Conservation (phyloP, 2,888 invertebrate species). For the Gastrophysa polygoni region DNA sequence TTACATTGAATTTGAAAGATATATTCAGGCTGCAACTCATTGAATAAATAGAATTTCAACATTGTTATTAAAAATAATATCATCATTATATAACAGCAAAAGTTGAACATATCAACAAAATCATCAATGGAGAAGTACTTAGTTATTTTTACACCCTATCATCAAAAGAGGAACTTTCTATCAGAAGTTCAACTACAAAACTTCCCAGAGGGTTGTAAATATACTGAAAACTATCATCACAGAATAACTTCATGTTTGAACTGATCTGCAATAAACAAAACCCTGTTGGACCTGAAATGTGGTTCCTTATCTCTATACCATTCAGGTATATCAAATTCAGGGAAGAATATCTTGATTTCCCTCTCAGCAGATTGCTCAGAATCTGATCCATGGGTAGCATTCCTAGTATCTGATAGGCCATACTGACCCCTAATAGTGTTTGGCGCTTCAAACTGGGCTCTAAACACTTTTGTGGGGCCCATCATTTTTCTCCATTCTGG, state of each 20-base stretch:
- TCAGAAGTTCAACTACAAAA: too few relatives aligned
- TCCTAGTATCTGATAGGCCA: conserved; percentile 93
- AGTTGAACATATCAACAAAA: too few relatives aligned
- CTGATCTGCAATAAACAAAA: conserved; percentile 38
- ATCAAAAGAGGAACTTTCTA: too few relatives aligned
- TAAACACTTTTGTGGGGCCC: conserved; percentile 89
- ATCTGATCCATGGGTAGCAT: conserved; percentile 94
- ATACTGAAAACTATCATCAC: not conserved
- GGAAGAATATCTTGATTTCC: conserved; percentile 86
- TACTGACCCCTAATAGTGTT: conserved; percentile 79
- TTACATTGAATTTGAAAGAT: too few relatives aligned
- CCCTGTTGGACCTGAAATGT: conserved; percentile 45
- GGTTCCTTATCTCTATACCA: conserved; percentile 69
- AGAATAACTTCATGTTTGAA: conserved; percentile 39
- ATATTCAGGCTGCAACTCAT: too few relatives aligned
- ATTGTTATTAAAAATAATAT: too few relatives aligned
- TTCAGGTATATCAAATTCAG: conserved; percentile 72
- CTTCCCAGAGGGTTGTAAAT: too few relatives aligned
- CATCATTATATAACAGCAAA: too few relatives aligned
- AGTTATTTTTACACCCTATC: too few relatives aligned
- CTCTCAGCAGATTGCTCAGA: conserved; percentile 72
- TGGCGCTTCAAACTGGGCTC: conserved; percentile 79
- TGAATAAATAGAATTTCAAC: too few relatives aligned
- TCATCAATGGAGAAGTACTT: too few relatives aligned
- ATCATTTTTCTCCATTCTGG: conserved; percentile 80